phyloP scores from a whole-genome alignment of 2,113 vertebrate genomes.

The Erythrocercus mccallii region DNA sequence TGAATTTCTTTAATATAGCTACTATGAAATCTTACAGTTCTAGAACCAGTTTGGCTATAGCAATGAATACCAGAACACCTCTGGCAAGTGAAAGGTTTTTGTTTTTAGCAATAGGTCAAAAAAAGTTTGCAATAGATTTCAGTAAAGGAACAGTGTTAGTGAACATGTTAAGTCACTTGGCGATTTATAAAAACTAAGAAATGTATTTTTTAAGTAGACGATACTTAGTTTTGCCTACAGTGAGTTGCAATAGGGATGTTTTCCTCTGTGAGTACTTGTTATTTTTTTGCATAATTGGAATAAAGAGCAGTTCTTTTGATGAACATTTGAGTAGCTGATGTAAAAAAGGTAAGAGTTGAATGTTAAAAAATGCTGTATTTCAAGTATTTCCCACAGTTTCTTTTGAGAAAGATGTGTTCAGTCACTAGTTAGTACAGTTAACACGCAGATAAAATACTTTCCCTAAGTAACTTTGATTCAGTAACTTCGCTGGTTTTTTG shows the following conservation, averaged over 20 bases:
- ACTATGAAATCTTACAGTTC: background rate
- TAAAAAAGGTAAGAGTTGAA: background rate
- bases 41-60: background rate
- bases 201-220: background rate
- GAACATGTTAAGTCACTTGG: background rate
- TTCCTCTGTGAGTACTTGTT: background rate
- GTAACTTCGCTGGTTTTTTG: background rate
- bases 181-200: background rate
- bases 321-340: background rate
- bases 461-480: background rate
- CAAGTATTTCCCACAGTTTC: background rate
- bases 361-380: accelerated
- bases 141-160: background rate
- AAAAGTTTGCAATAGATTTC: background rate
- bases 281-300: background rate
- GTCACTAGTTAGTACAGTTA: background rate
- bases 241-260: background rate
- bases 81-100: background rate
- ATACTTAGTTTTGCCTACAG: background rate
- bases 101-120: background rate
- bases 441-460: background rate
- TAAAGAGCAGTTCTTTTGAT: background rate
- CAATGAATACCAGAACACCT: background rate
- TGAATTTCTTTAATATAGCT: background rate
- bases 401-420: background rate